Percentiles rank a stretch among this genome's conserved stretches.
Conservation (phyloP, 2,888 invertebrate species). For the Poecilus cupreus region DNA sequence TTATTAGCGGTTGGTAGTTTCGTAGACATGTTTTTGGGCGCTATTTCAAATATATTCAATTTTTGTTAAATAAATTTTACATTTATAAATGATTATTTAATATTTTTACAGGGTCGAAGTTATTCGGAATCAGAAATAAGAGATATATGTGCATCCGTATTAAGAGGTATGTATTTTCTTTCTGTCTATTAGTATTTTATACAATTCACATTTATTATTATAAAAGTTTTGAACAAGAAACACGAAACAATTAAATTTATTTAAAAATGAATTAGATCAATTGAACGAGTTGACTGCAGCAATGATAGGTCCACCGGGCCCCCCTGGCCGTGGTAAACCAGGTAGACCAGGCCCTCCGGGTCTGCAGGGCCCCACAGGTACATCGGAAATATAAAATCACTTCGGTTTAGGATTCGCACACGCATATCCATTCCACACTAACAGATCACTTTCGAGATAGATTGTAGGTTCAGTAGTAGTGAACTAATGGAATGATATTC, state of each 20-base stretch:
- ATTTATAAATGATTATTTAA: neutral
- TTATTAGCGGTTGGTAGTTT: neutral
- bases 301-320: slow-evolving; percentile 80
- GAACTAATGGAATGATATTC: slow-evolving; percentile 60
- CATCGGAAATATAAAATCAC: slow-evolving; percentile 47
- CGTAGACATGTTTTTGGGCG: neutral
- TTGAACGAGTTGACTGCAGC: slow-evolving; percentile 81
- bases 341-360: slow-evolving; percentile 85
- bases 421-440: slow-evolving; percentile 43
- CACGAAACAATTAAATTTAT: slow-evolving; percentile 14
- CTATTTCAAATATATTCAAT: neutral
- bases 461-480: slow-evolving; percentile 46
- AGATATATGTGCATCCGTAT: slow-evolving; percentile 86
- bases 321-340: slow-evolving; percentile 79
- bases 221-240: neutral
- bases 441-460: slow-evolving; percentile 50
- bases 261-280: slow-evolving; percentile 76
- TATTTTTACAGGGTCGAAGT: slow-evolving; percentile 76
- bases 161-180: slow-evolving; percentile 80
- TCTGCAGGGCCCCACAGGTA: slow-evolving; percentile 81
- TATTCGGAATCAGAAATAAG: slow-evolving; percentile 84
- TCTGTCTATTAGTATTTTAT: neutral
- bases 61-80: neutral
- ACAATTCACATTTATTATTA: slow-evolving; percentile 5
- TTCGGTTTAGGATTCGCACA: slow-evolving; percentile 63